Base-by-base conservation (phyloP, 2,888 invertebrate genomes). In the Hypomecis atomaria region DNA sequence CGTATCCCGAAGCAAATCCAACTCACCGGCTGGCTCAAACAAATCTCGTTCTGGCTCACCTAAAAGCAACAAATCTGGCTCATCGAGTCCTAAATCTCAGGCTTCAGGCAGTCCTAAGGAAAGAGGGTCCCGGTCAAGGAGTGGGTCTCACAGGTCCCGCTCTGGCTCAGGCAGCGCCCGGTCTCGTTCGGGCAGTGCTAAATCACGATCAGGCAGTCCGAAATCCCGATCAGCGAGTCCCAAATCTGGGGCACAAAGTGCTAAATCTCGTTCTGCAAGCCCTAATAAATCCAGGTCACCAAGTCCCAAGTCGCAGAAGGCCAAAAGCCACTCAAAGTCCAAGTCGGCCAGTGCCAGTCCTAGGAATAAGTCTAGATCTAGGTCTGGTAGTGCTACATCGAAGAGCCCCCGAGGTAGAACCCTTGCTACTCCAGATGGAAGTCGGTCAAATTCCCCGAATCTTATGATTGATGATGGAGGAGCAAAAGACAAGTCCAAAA, bases 401-500 rank as follows among this genome's bases (percentile, higher is more conserved):
- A 71, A 67, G 54, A 67, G 70, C 33, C 66, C 68, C 85, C 78
- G 83, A 78, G 87, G 0, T 86, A 88, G 33, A 82, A 83, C 58
- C 87, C 89, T 4, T 86, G 88, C 38, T 38, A 60, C 49, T 47
- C 60, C 57, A 34, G 62, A 86, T 40, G 93, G 92, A 58, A 93
- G 93, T 67, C 80, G 92, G 59, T 94, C 94, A 0, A 93, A 93
- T 66, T 92, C 94, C 0, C 93, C 94, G 0, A 91, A 92, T 72
- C 85, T 93, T 9, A 93, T 93, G 91, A 93, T 93, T 73, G 93
- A 93, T 78, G 93, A 92, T 84, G 87, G 78, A n/a, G 79, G 82
- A 43, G 78, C 75, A 23, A 89, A 89, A 52, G 86, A 83, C 4
- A 90, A 90, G 67, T 84, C 90, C 0, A 87, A 85, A 59, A 92